phyloP scores from a whole-genome alignment of 2,797 vertebrate genomes.

The Galaxias olidus region DNA sequence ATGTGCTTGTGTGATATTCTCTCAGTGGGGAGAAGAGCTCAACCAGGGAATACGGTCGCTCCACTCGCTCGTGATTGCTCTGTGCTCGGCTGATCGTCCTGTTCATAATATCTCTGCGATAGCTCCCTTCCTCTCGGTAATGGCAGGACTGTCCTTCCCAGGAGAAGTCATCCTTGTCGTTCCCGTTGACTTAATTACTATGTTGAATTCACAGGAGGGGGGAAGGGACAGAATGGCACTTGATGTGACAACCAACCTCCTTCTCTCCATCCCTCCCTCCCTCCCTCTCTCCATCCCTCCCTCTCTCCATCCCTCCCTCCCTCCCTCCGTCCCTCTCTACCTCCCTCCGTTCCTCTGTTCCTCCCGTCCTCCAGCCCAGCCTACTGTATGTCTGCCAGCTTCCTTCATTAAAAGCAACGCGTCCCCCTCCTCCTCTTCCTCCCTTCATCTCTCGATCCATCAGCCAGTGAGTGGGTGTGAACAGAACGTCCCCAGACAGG shows the following conservation, averaged over 20 bases:
- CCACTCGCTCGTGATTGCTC: too few species aligned
- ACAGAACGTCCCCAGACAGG: conserved; percentile 55
- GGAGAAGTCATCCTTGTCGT: conserved; percentile 66
- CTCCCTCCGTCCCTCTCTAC: conserved; percentile 28
- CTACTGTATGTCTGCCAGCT: conserved; percentile 59
- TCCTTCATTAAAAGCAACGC: conserved; percentile 58
- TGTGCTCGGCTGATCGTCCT: conserved; percentile 3
- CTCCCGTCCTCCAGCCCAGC: conserved; percentile 43
- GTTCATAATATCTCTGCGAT: neutral
- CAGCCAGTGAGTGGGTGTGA: conserved; percentile 46
- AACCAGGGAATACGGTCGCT: conserved; percentile 8
- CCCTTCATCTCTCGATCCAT: conserved; percentile 6
- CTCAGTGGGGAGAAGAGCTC: too few species aligned
- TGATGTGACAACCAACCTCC: conserved; percentile 65
- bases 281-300: neutral
- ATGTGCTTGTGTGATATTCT: conserved; percentile 15
- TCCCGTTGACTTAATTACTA: conserved; percentile 79
- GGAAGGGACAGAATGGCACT: conserved; percentile 70
- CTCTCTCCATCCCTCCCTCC: conserved; percentile 36
- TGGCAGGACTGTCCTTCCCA: conserved; percentile 52
- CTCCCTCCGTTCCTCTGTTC: conserved; percentile 17
- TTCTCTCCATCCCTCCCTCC: conserved; percentile 50
- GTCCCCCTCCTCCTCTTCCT: conserved; percentile 15
- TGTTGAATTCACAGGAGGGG: conserved; percentile 49
- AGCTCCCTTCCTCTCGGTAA: conserved; percentile 13